Conservation (phyloP, 2,888 invertebrate genomes). For the Busseola fusca region DNA sequence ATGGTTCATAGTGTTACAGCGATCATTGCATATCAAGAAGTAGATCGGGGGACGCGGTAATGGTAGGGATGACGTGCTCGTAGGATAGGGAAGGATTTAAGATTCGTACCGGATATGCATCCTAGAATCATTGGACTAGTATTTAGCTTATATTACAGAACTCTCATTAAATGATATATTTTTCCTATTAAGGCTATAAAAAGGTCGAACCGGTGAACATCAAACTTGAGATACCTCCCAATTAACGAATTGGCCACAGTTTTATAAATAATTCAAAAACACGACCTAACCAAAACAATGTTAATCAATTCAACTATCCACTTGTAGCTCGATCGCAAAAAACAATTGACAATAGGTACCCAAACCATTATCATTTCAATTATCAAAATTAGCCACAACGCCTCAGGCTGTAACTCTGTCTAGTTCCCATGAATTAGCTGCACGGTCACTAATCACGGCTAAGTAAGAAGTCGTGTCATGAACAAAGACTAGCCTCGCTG, state of each 20-base stretch:
- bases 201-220: not conserved
- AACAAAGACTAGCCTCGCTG: constrained; percentile 43
- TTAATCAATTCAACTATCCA: not conserved
- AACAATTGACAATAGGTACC: not conserved
- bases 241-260: not conserved
- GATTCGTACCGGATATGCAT: too few species aligned
- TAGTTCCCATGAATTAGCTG: constrained; percentile 40
- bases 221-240: not conserved
- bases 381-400: constrained; percentile 40
- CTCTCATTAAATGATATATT: not conserved
- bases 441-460: constrained; percentile 53
- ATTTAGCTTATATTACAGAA: not conserved
- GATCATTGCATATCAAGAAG: too few species aligned
- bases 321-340: not conserved
- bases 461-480: constrained; percentile 53
- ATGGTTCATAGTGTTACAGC: too few species aligned
- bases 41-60: too few species aligned
- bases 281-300: not conserved
- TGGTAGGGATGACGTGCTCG: too few species aligned
- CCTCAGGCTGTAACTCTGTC: constrained; percentile 25
- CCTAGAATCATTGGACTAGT: too few species aligned
- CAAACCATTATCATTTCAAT: constrained; percentile 24
- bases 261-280: constrained; percentile 10
- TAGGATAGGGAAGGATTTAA: too few species aligned
- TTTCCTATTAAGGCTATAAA: not conserved